Evolutionary conservation across 37 sponge, comb jelly and placozoan genomes (phyloP), one percentile per base, ranked within the genome.

Genomic region (Halisarca cf. caerulea): DNA sequence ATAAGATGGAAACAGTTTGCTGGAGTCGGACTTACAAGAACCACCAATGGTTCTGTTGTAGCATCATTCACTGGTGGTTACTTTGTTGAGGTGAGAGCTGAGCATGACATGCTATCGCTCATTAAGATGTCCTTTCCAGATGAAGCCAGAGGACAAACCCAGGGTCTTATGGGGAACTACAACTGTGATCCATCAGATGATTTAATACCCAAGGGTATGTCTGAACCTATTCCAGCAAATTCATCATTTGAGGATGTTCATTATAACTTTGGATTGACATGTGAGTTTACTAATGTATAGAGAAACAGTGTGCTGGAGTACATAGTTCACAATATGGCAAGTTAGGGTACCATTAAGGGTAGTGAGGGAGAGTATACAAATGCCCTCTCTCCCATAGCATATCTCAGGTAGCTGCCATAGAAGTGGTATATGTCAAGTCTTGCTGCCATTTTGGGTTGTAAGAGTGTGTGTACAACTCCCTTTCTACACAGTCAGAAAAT

Each of bases 171-270:
- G 84, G 84, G 84, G 18, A 83, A 53, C 32, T 83, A 35, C 32
- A 84, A 84, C 73, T 59, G 77, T 6, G 53, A 84, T 44, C 35
- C 58, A 9, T 71, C 74, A 73, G 85, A 84, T 84, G 85, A 84
- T 30, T 35, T 84, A 32, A 84, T 66, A 5, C 77, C 85, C 36
- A 84, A 35, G 54, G 60, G 60, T 40, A 27, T n/a, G 23, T 64
- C 66, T 24, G 77, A 73, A 41, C 34, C 77, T 20, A 34, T 84
- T 39, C 58, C 85, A 36, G 28, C 54, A 14, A 53, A 73, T 42
- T 84, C 85, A 3, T 35, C 85, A 11, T 2, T 84, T 28, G 60
- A 84, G 54, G 38, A 40, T 15, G 54, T 84, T 18, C 89, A 88
- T 45, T 35, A 83, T 28, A 3, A 34, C 6, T 85, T 81, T 89